Base-by-base conservation (phyloP, 1,140 invertebrate species). In the Camponotus floridanus region DNA sequence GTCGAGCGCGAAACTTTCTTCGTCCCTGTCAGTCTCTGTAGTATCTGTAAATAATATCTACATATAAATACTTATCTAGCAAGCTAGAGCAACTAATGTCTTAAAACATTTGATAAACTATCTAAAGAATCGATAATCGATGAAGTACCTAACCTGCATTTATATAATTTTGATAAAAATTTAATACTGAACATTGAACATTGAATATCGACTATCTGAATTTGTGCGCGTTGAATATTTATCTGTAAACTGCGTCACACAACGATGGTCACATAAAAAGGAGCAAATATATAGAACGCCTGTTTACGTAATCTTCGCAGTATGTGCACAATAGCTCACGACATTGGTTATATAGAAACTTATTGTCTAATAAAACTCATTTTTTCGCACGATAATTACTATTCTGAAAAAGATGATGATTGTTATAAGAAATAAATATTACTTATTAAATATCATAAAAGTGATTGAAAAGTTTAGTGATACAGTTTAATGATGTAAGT, bases 31-130 rank as follows among this genome's bases (percentile, higher is more conserved):
- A 26, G n/a, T 45, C 33, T 76, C 80, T 61, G 80, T 73, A 57
- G 31, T 9, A 85, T 85, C 86, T 87, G 86, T 48, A 87, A 87
- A 68, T 33, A 85, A 70, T 55, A 61, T 57, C 64, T 48, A 55
- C 11, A 42, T 68, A 48, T 70, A 71, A 45, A 62, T 68, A 33
- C 6, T 70, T 57, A 33, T 65, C 11, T 36, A 55, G 4, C 31
- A 51, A 70, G 0, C 26, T 59, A 67, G 64, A 51, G 13, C 36
- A 59, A 59, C 26, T 68, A 64, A 42, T 55, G 9, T 62, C 21
- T 59, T 61, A 62, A 79, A 79, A 33, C 15, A 33, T 48, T 11
- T 59, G 31, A 42, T 65, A 70, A 57, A 21, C 21, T 85, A 18
- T 76, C 13, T 33, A 65, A 18, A 31, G 33, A 71, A 67, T 45